Evolutionary conservation across 1,140 invertebrate genomes (phyloP).

Genomic region (Lerema accius): DNA sequence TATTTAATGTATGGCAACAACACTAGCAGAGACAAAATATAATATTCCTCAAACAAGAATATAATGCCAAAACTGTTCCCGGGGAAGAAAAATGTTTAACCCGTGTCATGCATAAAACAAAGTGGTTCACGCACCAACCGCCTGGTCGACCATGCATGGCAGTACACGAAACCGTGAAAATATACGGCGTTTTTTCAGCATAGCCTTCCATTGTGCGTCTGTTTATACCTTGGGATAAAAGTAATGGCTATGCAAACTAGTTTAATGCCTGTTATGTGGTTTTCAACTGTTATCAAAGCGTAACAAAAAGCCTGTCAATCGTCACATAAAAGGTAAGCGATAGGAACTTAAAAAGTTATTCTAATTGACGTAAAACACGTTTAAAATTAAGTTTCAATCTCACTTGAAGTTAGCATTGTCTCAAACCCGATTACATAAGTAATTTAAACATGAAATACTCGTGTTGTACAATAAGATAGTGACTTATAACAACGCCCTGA

Average conservation of each 20-base stretch:
- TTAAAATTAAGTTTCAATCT: no score
- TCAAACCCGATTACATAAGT: no score
- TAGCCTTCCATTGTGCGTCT: not conserved
- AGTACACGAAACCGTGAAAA: constrained; percentile 8
- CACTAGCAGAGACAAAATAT: constrained; percentile 49
- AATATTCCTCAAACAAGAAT: constrained; percentile 65
- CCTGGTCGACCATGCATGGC: constrained; percentile 15
- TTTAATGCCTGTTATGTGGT: no score
- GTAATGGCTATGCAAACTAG: no score
- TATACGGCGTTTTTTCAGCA: not conserved
- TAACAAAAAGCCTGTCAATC: no score
- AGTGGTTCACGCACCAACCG: constrained; percentile 22
- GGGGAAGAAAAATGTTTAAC: constrained; percentile 68
- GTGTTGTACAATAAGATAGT: no score
- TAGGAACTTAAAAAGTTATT: no score
- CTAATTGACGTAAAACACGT: no score
- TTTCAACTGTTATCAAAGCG: no score
- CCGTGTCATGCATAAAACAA: constrained; percentile 50
- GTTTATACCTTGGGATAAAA: not conserved
- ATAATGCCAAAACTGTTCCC: constrained; percentile 59
- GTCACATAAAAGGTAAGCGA: no score
- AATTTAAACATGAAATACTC: no score
- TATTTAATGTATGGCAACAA: constrained; percentile 19
- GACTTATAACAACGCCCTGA: constrained; percentile 41
- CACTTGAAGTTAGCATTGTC: no score